phyloP scores from a whole-genome alignment of 2,797 vertebrate genomes.

The Labeo calbasu region DNA sequence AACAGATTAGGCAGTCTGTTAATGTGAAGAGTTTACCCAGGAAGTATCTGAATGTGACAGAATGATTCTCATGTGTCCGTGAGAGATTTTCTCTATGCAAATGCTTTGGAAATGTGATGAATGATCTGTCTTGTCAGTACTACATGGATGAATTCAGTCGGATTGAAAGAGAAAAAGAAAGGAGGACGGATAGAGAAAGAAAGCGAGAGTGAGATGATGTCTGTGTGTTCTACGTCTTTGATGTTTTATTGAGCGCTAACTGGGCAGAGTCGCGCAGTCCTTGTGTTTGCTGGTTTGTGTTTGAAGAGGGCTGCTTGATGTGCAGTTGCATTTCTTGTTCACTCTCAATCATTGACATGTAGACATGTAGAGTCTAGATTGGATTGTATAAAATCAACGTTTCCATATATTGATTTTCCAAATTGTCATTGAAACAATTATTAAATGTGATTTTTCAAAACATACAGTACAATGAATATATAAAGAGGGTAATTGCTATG shows the following conservation, averaged over 20 bases:
- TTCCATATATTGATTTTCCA: background rate
- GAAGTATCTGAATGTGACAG: constrained; percentile 1
- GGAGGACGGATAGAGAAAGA: background rate
- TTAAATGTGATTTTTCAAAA: constrained; percentile 33
- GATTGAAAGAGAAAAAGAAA: constrained; percentile 9
- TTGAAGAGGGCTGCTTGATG: constrained; percentile 58
- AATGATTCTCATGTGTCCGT: background rate
- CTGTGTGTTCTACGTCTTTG: constrained; percentile 73
- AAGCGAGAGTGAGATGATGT: constrained; percentile 15
- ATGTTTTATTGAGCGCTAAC: constrained; percentile 82
- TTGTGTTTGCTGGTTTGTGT: constrained; percentile 61
- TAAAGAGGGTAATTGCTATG: constrained; percentile 29
- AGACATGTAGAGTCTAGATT: background rate
- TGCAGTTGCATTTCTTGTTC: constrained; percentile 55
- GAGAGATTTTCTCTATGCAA: background rate
- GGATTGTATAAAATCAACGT: background rate
- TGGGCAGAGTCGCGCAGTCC: constrained; percentile 69
- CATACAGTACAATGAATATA: constrained; percentile 7
- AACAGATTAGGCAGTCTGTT: constrained; percentile 63
- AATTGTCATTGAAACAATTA: background rate
- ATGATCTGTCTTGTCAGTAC: constrained; percentile 14
- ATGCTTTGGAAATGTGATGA: background rate
- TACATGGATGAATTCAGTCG: constrained; percentile 5
- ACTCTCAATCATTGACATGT: constrained; percentile 3
- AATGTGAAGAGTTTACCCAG: constrained; percentile 62